phyloP scores from a whole-genome alignment of 2,113 vertebrate species.

The Oryzias melastigma region DNA sequence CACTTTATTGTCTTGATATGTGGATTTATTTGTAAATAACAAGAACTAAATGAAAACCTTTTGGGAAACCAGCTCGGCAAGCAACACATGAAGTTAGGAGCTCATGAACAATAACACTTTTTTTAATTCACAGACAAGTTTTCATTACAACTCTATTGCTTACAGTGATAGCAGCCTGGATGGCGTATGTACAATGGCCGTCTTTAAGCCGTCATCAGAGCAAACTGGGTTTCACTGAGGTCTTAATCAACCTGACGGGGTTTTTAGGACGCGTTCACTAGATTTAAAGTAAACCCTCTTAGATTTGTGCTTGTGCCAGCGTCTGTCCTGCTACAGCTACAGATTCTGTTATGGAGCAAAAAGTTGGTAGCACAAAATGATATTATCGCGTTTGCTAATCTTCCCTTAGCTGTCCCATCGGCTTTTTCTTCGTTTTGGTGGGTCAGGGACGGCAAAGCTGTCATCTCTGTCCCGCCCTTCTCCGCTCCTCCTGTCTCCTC shows the following conservation, averaged over 20 bases:
- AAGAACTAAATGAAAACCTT: conserved; percentile 27
- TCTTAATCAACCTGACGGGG: conserved; percentile 18
- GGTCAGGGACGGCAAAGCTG: conserved; percentile 92
- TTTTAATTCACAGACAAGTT: conserved; percentile 27
- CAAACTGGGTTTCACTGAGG: conserved; percentile 6
- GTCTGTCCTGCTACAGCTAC: conserved; percentile 49
- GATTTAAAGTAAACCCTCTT: conserved; percentile 7
- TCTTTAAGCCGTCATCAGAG: conserved; percentile 30
- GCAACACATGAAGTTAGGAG: conserved; percentile 33
- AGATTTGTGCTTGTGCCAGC: conserved; percentile 35
- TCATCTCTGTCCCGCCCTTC: conserved; percentile 76
- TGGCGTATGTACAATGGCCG: conserved; percentile 57
- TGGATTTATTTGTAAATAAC: conserved; percentile 5
- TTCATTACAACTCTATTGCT: conserved; percentile 41
- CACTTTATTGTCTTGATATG: conserved; percentile 20
- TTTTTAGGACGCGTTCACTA: not conserved
- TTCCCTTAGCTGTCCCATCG: conserved; percentile 94
- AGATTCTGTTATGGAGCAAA: conserved; percentile 36
- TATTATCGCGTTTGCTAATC: conserved; percentile 3
- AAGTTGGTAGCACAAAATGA: conserved; percentile 13
- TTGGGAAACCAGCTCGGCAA: conserved; percentile 37
- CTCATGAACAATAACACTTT: conserved; percentile 31
- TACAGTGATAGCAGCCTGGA: conserved; percentile 43
- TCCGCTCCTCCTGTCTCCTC: conserved; percentile 51
- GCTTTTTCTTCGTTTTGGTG: conserved; percentile 95